Conservation (phyloP, 2,888 invertebrate species). For the Mantis religiosa region DNA sequence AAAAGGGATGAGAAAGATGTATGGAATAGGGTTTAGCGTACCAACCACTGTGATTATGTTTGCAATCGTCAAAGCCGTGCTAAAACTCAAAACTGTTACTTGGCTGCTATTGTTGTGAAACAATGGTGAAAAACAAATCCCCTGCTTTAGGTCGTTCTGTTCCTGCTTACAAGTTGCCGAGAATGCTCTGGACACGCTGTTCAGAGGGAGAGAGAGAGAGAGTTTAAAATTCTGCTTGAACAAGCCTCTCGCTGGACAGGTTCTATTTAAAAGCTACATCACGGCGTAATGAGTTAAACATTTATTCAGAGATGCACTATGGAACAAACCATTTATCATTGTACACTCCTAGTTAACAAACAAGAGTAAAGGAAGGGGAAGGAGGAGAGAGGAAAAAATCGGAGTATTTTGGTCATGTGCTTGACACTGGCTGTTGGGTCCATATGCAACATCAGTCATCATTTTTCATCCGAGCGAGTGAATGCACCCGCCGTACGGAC, state of each 20-base stretch:
- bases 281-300: not conserved
- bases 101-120: no score
- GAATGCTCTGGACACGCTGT: no score
- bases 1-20: no score
- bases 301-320: not conserved
- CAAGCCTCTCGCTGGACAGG: not conserved
- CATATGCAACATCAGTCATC: slow-evolving; percentile 1
- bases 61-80: no score
- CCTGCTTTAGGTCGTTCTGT: no score
- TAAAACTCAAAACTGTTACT: no score
- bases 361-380: not conserved
- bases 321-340: not conserved
- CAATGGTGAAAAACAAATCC: no score
- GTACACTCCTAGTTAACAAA: not conserved
- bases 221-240: no score
- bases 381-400: not conserved
- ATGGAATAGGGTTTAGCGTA: no score
- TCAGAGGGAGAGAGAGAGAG: no score
- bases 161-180: no score
- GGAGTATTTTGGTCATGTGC: not conserved
- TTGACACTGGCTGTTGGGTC: not conserved
- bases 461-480: slow-evolving; percentile 1
- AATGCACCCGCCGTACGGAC: not conserved
- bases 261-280: not conserved
- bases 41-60: no score